phyloP scores from a whole-genome alignment of 2,113 vertebrate species.

The Spheniscus mendiculus region DNA sequence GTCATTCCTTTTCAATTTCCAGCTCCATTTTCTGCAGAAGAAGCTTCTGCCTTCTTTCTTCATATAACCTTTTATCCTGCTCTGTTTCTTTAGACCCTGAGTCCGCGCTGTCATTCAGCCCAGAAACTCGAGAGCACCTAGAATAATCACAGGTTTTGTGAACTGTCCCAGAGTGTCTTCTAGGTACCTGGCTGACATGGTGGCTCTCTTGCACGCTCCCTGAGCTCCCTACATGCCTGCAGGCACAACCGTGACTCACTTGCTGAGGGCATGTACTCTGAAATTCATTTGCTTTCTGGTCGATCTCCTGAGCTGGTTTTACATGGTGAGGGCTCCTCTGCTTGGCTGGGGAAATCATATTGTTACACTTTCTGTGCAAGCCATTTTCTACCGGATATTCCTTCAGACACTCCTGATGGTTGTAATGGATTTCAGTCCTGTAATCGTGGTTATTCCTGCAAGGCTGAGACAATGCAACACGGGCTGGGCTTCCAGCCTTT shows the following conservation, averaged over 20 bases:
- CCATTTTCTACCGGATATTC: not conserved
- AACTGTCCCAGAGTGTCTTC: not conserved
- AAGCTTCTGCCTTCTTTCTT: slow-evolving; percentile 84
- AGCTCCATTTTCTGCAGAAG: slow-evolving; percentile 92
- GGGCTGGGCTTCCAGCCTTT: slow-evolving; percentile 12
- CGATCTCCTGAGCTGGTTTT: not conserved
- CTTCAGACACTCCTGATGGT: not conserved
- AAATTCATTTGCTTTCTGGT: slow-evolving; percentile 14
- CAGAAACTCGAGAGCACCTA: not conserved
- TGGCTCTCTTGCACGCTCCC: not conserved
- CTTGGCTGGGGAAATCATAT: not conserved
- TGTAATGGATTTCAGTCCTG: not conserved
- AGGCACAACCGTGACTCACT: not conserved
- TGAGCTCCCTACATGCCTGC: not conserved
- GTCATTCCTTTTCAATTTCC: slow-evolving; percentile 88
- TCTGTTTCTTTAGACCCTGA: slow-evolving; percentile 15
- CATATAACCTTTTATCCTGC: slow-evolving; percentile 75
- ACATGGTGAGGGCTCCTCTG: not conserved
- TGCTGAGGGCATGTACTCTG: not conserved
- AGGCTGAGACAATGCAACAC: not conserved
- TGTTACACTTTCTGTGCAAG: slow-evolving; percentile 35
- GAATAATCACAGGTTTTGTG: slow-evolving; percentile 31
- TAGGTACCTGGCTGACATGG: not conserved
- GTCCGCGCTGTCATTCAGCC: not conserved
- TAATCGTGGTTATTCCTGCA: slow-evolving; percentile 43